Percentiles rank a stretch among this genome's conserved stretches.
Evolutionary conservation across 2,113 vertebrate genomes (phyloP).

Genomic region (Aviceda subcristata): DNA sequence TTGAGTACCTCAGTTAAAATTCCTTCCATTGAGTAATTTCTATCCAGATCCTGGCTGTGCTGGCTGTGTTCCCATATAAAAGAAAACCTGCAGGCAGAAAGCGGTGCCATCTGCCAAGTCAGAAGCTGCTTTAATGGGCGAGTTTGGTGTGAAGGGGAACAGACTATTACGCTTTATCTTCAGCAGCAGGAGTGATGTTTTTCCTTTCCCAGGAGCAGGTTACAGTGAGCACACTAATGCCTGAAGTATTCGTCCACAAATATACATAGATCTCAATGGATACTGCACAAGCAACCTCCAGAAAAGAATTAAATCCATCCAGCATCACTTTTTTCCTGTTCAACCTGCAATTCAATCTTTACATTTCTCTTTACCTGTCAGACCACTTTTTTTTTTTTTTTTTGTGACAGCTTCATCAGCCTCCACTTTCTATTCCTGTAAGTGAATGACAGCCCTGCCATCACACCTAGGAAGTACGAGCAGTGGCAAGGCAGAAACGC

Average conservation of each 20-base stretch:
- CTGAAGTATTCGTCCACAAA: neutral
- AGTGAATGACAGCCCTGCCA: neutral
- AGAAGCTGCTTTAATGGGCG: constrained; percentile 23
- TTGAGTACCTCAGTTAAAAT: constrained; percentile 30
- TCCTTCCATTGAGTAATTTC: constrained; percentile 46
- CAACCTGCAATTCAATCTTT: neutral
- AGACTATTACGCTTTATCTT: neutral
- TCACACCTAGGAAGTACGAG: neutral
- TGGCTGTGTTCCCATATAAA: constrained; percentile 26
- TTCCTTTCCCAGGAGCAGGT: neutral
- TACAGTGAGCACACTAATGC: neutral
- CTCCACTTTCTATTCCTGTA: neutral
- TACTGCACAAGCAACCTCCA: neutral
- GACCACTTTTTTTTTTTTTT: neutral
- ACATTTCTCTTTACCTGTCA: neutral
- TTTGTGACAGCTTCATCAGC: neutral
- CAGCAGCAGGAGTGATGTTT: neutral
- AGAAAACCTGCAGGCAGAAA: constrained; percentile 49
- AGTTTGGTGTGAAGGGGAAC: neutral
- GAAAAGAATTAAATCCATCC: neutral
- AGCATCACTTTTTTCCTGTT: neutral
- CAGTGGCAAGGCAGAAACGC: neutral
- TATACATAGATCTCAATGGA: neutral
- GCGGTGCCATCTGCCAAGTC: constrained; percentile 42
- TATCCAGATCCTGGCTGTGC: constrained; percentile 25